These are phyloP conservation scores for Hymenopus coronatus DNA, from an alignment of 2,888 invertebrate genomes.

Conservation along the genomic window DNA sequence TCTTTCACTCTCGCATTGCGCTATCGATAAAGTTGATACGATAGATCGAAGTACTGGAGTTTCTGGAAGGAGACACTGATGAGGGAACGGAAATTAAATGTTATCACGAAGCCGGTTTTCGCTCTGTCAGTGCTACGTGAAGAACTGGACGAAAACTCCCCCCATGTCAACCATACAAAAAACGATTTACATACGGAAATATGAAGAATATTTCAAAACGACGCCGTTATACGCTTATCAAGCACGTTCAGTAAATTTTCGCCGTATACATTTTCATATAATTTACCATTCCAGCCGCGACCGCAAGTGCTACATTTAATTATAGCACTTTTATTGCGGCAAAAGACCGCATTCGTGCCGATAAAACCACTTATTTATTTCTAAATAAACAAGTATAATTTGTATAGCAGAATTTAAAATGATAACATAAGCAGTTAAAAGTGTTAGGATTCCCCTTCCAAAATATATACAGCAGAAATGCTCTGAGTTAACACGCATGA, in stretches of 20 bases:
- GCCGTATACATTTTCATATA: background rate
- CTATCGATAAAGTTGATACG: background rate
- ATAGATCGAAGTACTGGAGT: background rate
- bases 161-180: background rate
- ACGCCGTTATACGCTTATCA: background rate
- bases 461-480: too few species aligned
- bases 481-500: too few species aligned
- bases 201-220: background rate
- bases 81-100: background rate
- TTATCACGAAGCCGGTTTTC: background rate
- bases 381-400: background rate
- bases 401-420: background rate
- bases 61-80: background rate
- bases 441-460: too few species aligned
- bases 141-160: background rate
- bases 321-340: background rate
- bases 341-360: background rate
- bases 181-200: background rate
- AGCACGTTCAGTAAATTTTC: background rate
- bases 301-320: background rate
- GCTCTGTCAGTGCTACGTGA: background rate
- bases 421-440: background rate
- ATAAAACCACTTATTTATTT: background rate
- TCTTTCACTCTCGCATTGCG: background rate
- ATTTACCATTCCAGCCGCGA: background rate